phyloP scores from a whole-genome alignment of 2,113 vertebrate species.

The Pycnonotus jocosus region DNA sequence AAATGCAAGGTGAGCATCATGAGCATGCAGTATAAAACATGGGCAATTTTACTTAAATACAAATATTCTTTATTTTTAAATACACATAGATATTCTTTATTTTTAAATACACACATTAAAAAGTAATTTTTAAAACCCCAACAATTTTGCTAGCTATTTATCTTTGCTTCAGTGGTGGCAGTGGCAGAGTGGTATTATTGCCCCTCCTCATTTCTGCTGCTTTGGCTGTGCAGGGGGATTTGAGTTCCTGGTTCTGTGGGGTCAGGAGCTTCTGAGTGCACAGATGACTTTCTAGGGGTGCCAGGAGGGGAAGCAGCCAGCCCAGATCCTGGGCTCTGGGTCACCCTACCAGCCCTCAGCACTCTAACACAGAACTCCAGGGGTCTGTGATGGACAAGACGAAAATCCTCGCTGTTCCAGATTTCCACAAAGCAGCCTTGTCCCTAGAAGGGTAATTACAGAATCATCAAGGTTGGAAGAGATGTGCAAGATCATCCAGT shows the following conservation, averaged over 20 bases:
- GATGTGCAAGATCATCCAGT: background rate
- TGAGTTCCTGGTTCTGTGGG: background rate
- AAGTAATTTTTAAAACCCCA: background rate
- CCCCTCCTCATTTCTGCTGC: background rate
- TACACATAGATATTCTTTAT: background rate
- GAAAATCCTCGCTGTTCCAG: background rate
- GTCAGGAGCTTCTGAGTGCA: background rate
- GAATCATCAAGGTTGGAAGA: background rate
- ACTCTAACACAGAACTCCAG: background rate
- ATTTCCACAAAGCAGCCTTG: background rate
- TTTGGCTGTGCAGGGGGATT: background rate
- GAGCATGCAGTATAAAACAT: background rate
- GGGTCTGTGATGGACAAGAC: background rate
- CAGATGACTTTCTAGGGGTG: background rate
- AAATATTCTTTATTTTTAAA: background rate
- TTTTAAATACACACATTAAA: background rate
- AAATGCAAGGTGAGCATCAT: background rate
- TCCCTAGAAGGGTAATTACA: background rate
- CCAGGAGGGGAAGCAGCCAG: background rate
- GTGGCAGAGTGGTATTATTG: background rate
- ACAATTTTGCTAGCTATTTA: background rate
- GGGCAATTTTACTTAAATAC: background rate
- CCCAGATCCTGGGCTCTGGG: background rate
- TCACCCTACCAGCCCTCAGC: background rate
- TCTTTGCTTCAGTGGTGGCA: background rate